phyloP scores from a whole-genome alignment of 2,113 vertebrate species.

The Pteropus alecto region DNA sequence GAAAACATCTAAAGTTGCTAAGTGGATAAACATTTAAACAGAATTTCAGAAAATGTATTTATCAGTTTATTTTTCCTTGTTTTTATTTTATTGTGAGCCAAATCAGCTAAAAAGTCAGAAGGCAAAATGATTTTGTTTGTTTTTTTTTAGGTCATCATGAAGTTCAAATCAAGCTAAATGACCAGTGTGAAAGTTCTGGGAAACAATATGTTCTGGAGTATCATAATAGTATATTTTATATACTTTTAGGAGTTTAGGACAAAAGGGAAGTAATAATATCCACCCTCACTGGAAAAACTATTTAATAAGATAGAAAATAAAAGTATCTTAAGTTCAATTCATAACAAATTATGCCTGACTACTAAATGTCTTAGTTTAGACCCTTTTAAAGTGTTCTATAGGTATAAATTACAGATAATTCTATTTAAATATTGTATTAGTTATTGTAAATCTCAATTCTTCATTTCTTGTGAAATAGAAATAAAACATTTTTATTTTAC shows the following conservation, averaged over 20 bases:
- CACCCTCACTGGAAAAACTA: not conserved
- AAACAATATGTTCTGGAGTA: not conserved
- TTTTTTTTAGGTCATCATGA: not conserved
- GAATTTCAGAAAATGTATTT: not conserved
- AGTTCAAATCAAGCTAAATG: not conserved
- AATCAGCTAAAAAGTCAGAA: slow-evolving; percentile 20
- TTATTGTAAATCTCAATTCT: not conserved
- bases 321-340: not conserved
- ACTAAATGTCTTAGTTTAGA: not conserved
- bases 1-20: not conserved
- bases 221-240: not conserved
- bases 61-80: not conserved
- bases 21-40: slow-evolving; percentile 1
- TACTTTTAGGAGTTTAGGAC: not conserved
- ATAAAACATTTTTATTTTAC: not conserved
- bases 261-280: not conserved
- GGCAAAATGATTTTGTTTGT: not conserved
- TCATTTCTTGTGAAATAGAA: not conserved
- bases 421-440: slow-evolving; percentile 11
- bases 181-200: not conserved
- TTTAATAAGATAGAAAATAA: not conserved
- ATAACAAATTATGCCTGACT: not conserved
- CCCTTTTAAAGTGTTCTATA: not conserved
- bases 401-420: not conserved
- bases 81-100: not conserved